Evolutionary conservation across 2,797 vertebrate species (phyloP).

Genomic region (Uromys caudimaculatus): DNA sequence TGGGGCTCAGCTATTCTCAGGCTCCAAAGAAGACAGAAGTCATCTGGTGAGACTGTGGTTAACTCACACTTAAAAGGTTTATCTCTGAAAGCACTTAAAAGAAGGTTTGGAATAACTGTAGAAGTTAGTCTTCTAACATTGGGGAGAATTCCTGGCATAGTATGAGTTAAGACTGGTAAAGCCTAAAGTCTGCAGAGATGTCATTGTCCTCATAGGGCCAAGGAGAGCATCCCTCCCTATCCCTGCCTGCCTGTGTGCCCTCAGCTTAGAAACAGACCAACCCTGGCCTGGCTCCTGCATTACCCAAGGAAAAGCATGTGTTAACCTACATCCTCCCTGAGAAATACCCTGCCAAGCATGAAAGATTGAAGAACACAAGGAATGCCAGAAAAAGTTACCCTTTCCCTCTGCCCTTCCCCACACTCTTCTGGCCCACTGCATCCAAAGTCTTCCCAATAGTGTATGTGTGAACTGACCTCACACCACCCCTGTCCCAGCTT

Average conservation of each 20-base stretch:
- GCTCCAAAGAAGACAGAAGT: not conserved
- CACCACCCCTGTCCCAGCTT: not conserved
- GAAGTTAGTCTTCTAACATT: not conserved
- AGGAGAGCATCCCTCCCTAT: conserved; percentile 24
- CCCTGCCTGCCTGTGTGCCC: not conserved
- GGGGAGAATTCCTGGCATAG: not conserved
- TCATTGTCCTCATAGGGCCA: conserved; percentile 79
- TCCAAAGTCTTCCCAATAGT: not conserved
- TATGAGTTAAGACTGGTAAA: conserved; percentile 16
- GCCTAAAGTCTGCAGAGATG: conserved; percentile 51
- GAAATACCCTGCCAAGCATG: conserved; percentile 81
- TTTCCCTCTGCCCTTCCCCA: not conserved
- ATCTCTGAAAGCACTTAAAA: conserved; percentile 10
- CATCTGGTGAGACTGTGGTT: not conserved
- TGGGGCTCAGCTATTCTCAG: not conserved
- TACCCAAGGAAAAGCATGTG: conserved; percentile 66
- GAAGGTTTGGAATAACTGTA: not conserved
- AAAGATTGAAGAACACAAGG: conserved; percentile 78
- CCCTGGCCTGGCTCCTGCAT: not conserved
- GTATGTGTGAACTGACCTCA: not conserved
- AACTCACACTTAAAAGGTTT: not conserved
- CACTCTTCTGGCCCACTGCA: not conserved
- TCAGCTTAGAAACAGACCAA: not conserved
- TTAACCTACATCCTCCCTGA: conserved; percentile 62
- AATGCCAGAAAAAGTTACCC: conserved; percentile 7